Evolutionary conservation across 2,888 invertebrate genomes (phyloP), one percentile per base, ranked within the genome.

Genomic region (Catocala sponsa): DNA sequence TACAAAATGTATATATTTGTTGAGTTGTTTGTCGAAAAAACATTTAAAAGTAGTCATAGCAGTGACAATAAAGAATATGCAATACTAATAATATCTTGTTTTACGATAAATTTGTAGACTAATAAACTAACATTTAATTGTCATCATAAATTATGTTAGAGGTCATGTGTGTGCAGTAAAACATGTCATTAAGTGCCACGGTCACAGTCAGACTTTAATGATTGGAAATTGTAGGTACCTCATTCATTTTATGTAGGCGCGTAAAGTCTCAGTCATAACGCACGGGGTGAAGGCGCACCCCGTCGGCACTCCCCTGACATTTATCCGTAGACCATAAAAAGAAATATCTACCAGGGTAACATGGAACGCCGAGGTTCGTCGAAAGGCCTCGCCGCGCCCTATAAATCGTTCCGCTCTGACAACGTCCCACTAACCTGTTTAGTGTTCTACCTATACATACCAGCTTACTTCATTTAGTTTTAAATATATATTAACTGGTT

Each of bases 271-370:
- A 87, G 85, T 81, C 84, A 84, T 88, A 86, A 86, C 82, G 84
- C 80, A 81, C 79, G 75, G 80, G 73, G 58, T 51, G 54, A 44
- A 84, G 87, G 89, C 84, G 89, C 89, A 88, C 79, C 88, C 78
- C 87, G 80, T 84, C 54, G 83, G 86, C 93, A 89, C 93, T 88
- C 93, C 92, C 92, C 88, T 92, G 92, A 86, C 93, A 92, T 92
- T 93, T 94, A 89, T 87, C 88, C 90, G 86, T 85, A 88, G 89
- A 89, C 91, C 93, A 92, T 94, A 94, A 94, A 94, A 94, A 92
- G 91, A 92, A 91, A 92, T 90, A 89, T 89, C 88, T 89, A 92
- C 92, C 86, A 91, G 93, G 91, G 87, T 79, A 89, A 79, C 91
- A 93, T 89, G 76, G 83, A 81, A 70, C 71, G 82, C 75, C 80